Conservation (phyloP, 2,888 invertebrate genomes). For the Lacanobia wlatinum region DNA sequence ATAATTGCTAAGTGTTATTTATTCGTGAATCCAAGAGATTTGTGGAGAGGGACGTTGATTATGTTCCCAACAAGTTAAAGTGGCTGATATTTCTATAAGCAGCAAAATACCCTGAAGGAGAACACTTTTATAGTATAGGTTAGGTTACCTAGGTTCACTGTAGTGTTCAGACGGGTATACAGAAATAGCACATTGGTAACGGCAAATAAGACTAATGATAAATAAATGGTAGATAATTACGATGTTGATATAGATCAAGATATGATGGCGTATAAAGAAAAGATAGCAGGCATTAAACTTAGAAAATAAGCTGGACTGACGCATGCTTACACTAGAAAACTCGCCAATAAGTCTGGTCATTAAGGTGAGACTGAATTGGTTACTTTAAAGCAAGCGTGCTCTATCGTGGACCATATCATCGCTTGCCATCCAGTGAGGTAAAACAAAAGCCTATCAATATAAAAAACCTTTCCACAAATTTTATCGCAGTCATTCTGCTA, state of each 20-base stretch:
- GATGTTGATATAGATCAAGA: not conserved
- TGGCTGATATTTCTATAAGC: not conserved
- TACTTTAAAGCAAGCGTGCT: not conserved
- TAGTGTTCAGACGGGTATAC: not conserved
- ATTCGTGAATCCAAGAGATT: constrained; percentile 39
- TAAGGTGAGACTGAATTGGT: not conserved
- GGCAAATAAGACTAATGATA: not conserved
- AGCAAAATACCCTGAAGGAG: not conserved
- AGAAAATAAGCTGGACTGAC: not conserved
- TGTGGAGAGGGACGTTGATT: constrained; percentile 33
- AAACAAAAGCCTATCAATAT: too few relatives aligned
- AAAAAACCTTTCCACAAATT: too few relatives aligned
- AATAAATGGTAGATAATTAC: not conserved
- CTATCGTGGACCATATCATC: not conserved
- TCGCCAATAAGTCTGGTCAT: not conserved
- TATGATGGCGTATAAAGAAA: not conserved
- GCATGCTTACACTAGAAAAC: not conserved
- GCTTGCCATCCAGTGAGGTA: too few relatives aligned
- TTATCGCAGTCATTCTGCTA: too few relatives aligned
- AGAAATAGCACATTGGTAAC: not conserved
- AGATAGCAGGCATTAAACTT: not conserved
- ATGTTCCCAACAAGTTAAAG: not conserved
- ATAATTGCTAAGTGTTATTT: constrained; percentile 52
- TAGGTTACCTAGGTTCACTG: too few relatives aligned
- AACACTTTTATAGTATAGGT: too few relatives aligned